Evolutionary conservation across 2,888 invertebrate species (phyloP).

Genomic region (Pantelozetes paolii): DNA sequence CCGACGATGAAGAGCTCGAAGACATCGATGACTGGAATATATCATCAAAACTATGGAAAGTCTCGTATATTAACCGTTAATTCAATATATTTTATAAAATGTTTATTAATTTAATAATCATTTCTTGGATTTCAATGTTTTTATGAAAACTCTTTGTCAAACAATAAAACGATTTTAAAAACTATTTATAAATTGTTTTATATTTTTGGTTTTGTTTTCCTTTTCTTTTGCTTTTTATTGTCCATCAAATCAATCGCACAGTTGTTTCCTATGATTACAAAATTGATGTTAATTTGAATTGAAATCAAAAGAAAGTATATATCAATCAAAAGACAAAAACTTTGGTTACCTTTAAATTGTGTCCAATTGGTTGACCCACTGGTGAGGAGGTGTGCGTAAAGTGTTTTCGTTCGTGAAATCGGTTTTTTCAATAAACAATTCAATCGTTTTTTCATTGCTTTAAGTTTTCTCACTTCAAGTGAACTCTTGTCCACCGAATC

Average conservation of each 20-base stretch:
- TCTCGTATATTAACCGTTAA: conserved; percentile 21
- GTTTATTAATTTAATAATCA: not conserved
- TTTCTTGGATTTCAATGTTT: too few relatives aligned
- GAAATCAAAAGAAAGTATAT: not conserved
- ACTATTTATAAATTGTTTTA: not conserved
- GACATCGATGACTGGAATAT: conserved; percentile 38
- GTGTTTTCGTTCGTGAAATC: conserved; percentile 7
- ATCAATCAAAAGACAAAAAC: not conserved
- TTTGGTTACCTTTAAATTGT: conserved; percentile 4
- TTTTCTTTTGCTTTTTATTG: not conserved
- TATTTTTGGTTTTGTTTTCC: not conserved
- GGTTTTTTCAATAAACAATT: conserved; percentile 41
- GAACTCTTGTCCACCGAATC: not conserved
- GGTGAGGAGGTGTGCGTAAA: conserved; percentile 2
- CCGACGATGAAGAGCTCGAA: conserved; percentile 51
- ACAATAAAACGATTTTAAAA: not conserved
- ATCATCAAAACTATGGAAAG: not conserved
- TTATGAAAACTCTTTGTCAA: not conserved
- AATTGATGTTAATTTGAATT: not conserved
- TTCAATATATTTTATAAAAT: not conserved
- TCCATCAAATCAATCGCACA: not conserved
- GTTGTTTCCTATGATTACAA: not conserved
- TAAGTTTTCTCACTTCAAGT: conserved; percentile 32
- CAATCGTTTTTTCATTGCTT: conserved; percentile 43
- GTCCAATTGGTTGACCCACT: not conserved